Evolutionary conservation across 92 coral and sea anemone species (phyloP).

Genomic region (Parazoanthus darwini): DNA sequence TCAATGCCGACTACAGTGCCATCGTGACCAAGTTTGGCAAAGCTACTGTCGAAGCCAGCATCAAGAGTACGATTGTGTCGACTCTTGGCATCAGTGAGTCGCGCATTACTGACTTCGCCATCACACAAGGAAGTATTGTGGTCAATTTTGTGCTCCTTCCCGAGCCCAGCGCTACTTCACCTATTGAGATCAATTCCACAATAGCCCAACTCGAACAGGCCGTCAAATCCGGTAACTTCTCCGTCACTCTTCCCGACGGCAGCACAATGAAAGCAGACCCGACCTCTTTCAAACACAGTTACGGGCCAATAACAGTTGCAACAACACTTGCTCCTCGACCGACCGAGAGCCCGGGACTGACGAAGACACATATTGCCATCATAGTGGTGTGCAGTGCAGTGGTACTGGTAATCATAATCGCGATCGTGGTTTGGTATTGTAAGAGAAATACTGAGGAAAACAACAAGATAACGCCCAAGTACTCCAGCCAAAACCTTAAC

Average conservation of each 20-base stretch:
- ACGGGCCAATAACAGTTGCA: not conserved
- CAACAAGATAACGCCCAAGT: conserved; percentile 51
- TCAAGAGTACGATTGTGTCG: conserved; percentile 20
- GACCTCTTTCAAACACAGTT: conserved; percentile 40
- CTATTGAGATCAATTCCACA: conserved; percentile 30
- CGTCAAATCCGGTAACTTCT: conserved; percentile 49
- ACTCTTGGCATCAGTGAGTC: conserved; percentile 43
- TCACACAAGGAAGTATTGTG: conserved; percentile 63
- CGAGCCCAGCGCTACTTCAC: conserved; percentile 17
- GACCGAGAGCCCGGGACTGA: conserved; percentile 47
- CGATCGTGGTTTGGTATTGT: conserved; percentile 45
- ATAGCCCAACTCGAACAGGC: conserved; percentile 43
- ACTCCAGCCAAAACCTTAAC: conserved; percentile 27
- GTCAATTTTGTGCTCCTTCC: conserved; percentile 57
- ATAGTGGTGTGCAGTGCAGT: conserved; percentile 62
- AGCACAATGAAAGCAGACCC: conserved; percentile 53
- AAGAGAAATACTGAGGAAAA: conserved; percentile 40
- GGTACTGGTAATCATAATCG: conserved; percentile 50
- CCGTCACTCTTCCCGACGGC: conserved; percentile 55
- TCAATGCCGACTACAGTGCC: conserved; percentile 21
- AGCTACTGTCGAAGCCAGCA: conserved; percentile 24
- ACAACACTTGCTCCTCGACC: conserved; percentile 28
- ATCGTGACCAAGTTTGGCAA: not conserved
- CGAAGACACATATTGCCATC: conserved; percentile 60
- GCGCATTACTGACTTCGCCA: conserved; percentile 46